phyloP scores from a whole-genome alignment of 1,140 invertebrate species.

The Bombus vancouverensis region DNA sequence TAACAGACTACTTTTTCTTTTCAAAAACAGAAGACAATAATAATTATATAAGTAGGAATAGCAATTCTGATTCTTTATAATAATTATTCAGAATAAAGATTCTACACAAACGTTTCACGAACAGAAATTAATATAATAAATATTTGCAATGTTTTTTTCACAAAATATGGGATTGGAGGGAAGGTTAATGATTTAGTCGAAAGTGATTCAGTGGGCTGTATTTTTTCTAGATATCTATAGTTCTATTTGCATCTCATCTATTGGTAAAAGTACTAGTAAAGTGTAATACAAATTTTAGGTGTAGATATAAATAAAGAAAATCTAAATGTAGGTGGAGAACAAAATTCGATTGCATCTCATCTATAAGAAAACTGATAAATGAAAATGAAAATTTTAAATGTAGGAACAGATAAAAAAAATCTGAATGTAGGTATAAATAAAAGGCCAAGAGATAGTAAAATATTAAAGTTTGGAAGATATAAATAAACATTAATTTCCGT shows the following conservation, averaged over 20 bases:
- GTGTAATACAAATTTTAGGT: background rate
- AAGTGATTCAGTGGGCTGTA: too few species aligned
- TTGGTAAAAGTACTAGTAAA: too few species aligned
- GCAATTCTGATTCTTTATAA: background rate
- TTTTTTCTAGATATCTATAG: too few species aligned
- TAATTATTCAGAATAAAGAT: background rate
- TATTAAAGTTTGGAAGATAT: background rate
- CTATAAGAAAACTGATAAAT: background rate
- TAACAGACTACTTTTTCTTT: background rate
- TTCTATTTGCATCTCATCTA: too few species aligned
- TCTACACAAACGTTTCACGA: too few species aligned
- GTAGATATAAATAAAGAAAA: background rate
- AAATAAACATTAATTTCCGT: background rate
- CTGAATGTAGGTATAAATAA: background rate
- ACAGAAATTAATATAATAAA: too few species aligned
- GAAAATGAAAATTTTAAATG: background rate
- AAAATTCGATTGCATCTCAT: background rate
- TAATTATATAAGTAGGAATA: background rate
- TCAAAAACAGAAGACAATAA: background rate
- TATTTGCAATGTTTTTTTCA: too few species aligned
- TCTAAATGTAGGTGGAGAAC: background rate
- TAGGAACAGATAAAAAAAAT: background rate
- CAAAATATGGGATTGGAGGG: too few species aligned
- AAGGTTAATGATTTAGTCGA: too few species aligned
- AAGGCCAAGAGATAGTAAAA: background rate